Evolutionary conservation across 2,888 invertebrate genomes (phyloP).

Genomic region (Carpatolechia fugitivella): DNA sequence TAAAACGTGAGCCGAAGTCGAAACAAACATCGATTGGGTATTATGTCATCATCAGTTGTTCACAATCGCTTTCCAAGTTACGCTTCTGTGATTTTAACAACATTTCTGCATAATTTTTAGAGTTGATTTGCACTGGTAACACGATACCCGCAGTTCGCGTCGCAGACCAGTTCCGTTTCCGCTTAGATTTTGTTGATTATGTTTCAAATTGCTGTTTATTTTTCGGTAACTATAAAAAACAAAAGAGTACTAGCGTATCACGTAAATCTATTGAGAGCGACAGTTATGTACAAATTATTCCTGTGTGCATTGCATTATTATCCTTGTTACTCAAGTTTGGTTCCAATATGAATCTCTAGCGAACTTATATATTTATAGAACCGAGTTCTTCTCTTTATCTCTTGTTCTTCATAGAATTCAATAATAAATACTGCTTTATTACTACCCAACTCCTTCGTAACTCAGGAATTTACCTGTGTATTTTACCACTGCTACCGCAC

Average conservation of each 20-base stretch:
- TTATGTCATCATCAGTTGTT: slow-evolving; percentile 31
- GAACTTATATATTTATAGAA: no score
- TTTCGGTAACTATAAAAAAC: background rate
- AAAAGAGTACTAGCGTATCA: no score
- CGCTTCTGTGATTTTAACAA: slow-evolving; percentile 24
- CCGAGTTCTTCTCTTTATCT: no score
- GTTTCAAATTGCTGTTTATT: background rate
- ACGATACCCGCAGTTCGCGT: background rate
- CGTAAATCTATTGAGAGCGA: no score
- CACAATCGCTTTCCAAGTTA: slow-evolving; percentile 37
- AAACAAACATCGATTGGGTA: slow-evolving; percentile 13
- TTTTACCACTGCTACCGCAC: background rate
- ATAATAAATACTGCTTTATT: no score
- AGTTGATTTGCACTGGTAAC: slow-evolving; percentile 7
- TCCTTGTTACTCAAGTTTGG: no score
- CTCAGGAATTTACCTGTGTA: background rate
- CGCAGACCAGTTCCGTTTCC: background rate
- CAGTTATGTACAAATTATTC: no score
- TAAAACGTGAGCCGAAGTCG: background rate
- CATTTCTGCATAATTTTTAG: slow-evolving; percentile 17
- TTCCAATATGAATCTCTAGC: no score
- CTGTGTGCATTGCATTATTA: no score
- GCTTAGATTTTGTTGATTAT: background rate
- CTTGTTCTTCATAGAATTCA: no score
- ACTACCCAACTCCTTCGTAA: no score